Base-by-base conservation (phyloP, 2,888 invertebrate genomes). In the Fragum sueziense region DNA sequence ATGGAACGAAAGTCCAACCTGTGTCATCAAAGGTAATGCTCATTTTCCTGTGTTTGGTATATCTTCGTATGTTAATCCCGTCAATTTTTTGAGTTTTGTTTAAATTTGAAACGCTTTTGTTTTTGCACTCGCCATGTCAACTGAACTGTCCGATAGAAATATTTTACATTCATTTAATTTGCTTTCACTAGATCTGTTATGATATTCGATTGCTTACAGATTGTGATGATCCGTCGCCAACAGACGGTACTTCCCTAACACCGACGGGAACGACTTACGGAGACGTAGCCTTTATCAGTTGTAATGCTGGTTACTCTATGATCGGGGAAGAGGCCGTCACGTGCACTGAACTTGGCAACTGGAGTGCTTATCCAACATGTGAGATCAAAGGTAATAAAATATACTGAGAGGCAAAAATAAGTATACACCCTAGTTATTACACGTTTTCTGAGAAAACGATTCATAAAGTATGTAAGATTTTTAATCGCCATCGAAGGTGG, bases 141-240 rank as follows among this genome's bases (percentile, higher is more conserved):
- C 14, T 37, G 6, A 6, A 37, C 37, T 9, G 14, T 47, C 14
- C 17, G 17, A 47, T 47, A 4, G 3, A n/a, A 47, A 4, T 9
- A 4, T 4, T 4, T 2, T 14, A 47, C 4, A 9, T 47, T 47
- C 2, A 9, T 4, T 2, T 9, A 2, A 47, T 2, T 3, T 9
- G 7, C 4, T 47, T 9, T 47, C 17, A 9, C 4, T 37, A 37
- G 6, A 9, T 14, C 37, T 37, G 14, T 37, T 14, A 37, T 47
- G n/a, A 4, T 47, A 47, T 4, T 57, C 20, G 27, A 25, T 27
- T 25, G 29, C 25, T 61, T 61, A n/a, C 69, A 77, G 77, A 77
- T 52, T 77, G 77, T 47, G 37, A 27, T 27, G 52, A 72, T 59
- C 72, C 73, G 14, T 52, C 72, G 17, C 72, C 77, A 29, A 20